A percentile compares a stretch with the other conserved stretches of the same genome.
Conservation (phyloP, 2,797 vertebrate genomes). For the Rhinichthys osculus region DNA sequence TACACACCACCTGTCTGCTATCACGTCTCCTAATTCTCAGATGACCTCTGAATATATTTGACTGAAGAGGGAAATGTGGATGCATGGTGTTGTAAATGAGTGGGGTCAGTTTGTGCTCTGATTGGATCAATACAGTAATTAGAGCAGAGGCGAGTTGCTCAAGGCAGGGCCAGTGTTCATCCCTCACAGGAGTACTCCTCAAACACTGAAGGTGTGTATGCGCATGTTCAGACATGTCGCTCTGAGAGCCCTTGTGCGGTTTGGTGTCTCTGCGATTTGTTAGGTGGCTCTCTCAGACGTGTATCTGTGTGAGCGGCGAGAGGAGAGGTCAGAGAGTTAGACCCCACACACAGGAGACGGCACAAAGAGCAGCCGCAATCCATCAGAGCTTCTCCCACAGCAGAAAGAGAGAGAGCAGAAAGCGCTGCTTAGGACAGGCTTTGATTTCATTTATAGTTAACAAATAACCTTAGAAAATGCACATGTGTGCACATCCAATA, state of each 20-base stretch:
- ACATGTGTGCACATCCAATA: background rate
- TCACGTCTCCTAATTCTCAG: constrained; percentile 10
- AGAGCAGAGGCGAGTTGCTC: constrained; percentile 38
- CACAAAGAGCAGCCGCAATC: background rate
- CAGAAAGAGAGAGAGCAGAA: background rate
- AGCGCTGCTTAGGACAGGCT: background rate
- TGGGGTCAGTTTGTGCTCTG: constrained; percentile 19
- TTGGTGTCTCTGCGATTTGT: constrained; percentile 44
- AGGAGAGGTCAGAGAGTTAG: constrained; percentile 45
- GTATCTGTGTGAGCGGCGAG: constrained; percentile 22
- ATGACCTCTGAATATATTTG: constrained; percentile 23
- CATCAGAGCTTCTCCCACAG: background rate
- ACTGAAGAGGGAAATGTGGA: constrained; percentile 16
- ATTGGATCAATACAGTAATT: constrained; percentile 59
- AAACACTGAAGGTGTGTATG: constrained; percentile 49
- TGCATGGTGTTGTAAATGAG: constrained; percentile 9
- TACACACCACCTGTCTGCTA: constrained; percentile 9
- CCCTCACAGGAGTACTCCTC: constrained; percentile 39
- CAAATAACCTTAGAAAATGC: background rate
- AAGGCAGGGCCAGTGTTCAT: constrained; percentile 15
- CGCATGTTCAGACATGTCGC: constrained; percentile 49
- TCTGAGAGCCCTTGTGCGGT: constrained; percentile 40
- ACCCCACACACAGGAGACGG: background rate
- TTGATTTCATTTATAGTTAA: background rate
- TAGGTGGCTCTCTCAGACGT: constrained; percentile 35